These are phyloP conservation scores for Scaptomyza tumidula DNA, from an alignment of 2,888 invertebrate species.

Conservation along the genomic window DNA sequence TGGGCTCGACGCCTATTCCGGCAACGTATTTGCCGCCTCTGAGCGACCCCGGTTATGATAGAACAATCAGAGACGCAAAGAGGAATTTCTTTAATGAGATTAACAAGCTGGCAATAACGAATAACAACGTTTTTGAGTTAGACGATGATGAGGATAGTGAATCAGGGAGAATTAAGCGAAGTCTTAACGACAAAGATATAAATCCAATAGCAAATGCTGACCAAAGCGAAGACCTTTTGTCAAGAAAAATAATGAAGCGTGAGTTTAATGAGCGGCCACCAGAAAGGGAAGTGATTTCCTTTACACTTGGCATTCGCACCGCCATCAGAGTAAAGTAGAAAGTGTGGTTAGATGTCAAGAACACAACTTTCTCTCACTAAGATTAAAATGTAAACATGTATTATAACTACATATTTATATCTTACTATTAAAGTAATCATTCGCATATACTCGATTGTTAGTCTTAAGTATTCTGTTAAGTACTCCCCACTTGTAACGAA, in stretches of 20 bases:
- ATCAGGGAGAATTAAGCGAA: constrained; percentile 52
- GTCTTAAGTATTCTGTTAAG: constrained; percentile 32
- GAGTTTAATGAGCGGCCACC: constrained; percentile 56
- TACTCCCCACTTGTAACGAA: constrained; percentile 19
- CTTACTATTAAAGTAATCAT: constrained; percentile 47
- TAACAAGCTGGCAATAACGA: constrained; percentile 73
- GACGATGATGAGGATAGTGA: constrained; percentile 62
- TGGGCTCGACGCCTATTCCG: constrained; percentile 77
- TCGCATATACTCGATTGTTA: constrained; percentile 45
- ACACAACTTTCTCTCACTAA: constrained; percentile 33
- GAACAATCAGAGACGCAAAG: constrained; percentile 73
- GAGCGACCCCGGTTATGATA: constrained; percentile 68
- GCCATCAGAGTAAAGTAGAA: constrained; percentile 64
- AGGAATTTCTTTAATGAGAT: constrained; percentile 76
- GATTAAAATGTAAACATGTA: constrained; percentile 40
- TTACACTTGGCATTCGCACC: constrained; percentile 69
- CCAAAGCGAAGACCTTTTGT: constrained; percentile 60
- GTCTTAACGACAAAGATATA: constrained; percentile 36
- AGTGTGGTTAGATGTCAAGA: constrained; percentile 25
- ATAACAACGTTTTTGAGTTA: constrained; percentile 71
- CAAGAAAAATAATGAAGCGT: constrained; percentile 73
- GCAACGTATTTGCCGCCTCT: constrained; percentile 81
- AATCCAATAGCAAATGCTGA: constrained; percentile 22
- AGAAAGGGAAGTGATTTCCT: constrained; percentile 67
- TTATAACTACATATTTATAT: constrained; percentile 55